A percentile compares a stretch with the other conserved stretches of the same genome.
phyloP scores from a whole-genome alignment of 92 coral and sea anemone genomes.

The Zoanthus sansibaricus region DNA sequence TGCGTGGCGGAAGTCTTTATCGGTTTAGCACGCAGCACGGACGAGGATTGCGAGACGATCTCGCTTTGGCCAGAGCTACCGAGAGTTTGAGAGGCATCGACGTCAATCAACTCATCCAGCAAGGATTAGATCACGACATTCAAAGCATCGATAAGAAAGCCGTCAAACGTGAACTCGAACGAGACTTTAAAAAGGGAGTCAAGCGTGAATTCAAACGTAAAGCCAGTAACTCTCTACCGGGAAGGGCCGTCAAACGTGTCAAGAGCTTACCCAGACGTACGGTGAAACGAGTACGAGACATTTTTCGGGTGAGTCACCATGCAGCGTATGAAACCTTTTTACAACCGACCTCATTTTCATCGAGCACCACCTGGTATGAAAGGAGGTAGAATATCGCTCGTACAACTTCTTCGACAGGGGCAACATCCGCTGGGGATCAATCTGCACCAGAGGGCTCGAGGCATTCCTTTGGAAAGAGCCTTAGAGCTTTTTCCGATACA shows the following conservation, averaged over 20 bases:
- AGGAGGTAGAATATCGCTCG: neutral
- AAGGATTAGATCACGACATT: neutral
- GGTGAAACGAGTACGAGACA: neutral
- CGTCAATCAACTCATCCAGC: constrained; percentile 3
- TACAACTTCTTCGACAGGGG: too few species aligned
- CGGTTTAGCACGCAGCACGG: neutral
- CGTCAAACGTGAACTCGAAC: neutral
- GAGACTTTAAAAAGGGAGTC: constrained; percentile 32
- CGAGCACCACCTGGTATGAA: constrained; percentile 23
- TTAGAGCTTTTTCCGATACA: too few species aligned
- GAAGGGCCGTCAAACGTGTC: neutral
- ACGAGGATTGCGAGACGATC: neutral
- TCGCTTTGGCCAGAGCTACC: neutral
- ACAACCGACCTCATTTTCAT: neutral
- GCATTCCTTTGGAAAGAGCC: neutral
- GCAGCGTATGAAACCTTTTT: neutral
- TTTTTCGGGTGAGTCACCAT: neutral
- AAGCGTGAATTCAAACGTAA: constrained; percentile 17
- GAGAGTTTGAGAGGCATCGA: constrained; percentile 16
- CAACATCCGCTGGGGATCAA: too few species aligned
- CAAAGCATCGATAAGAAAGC: neutral
- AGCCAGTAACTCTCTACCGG: constrained; percentile 3
- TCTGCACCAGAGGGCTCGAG: neutral
- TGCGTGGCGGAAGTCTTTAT: constrained; percentile 4
- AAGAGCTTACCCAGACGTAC: neutral